These are phyloP conservation scores for Dryoscopus gambensis DNA, from an alignment of 2,113 vertebrate species.

Conservation along the genomic window DNA sequence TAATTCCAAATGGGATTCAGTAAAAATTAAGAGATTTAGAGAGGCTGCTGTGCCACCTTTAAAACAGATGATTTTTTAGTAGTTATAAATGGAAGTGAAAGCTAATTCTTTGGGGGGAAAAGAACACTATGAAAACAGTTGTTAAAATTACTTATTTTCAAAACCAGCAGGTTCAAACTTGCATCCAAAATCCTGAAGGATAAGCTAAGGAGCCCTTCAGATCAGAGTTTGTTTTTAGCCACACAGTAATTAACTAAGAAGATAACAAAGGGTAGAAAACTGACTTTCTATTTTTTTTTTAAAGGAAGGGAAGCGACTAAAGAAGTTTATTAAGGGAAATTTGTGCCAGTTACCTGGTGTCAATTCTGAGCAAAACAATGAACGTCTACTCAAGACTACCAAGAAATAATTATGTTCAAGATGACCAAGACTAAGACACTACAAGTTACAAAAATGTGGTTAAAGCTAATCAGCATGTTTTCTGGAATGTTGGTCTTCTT, in stretches of 20 bases:
- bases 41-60: background rate
- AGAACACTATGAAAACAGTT: background rate
- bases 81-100: background rate
- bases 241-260: background rate
- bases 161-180: background rate
- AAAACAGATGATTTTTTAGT: background rate
- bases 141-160: background rate
- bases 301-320: background rate
- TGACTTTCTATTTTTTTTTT: background rate
- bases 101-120: background rate
- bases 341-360: background rate
- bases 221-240: background rate
- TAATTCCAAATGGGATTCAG: background rate
- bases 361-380: background rate
- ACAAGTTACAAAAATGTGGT: background rate
- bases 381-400: background rate
- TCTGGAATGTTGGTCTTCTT: rapidly evolving
- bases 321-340: background rate
- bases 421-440: background rate
- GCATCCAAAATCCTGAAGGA: background rate
- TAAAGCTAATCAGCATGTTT: background rate
- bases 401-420: background rate
- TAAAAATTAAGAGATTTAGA: background rate
- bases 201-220: background rate
- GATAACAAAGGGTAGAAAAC: background rate